Base-by-base conservation (phyloP, 1,140 invertebrate species). In the Pseudomyrmex dendroicus region DNA sequence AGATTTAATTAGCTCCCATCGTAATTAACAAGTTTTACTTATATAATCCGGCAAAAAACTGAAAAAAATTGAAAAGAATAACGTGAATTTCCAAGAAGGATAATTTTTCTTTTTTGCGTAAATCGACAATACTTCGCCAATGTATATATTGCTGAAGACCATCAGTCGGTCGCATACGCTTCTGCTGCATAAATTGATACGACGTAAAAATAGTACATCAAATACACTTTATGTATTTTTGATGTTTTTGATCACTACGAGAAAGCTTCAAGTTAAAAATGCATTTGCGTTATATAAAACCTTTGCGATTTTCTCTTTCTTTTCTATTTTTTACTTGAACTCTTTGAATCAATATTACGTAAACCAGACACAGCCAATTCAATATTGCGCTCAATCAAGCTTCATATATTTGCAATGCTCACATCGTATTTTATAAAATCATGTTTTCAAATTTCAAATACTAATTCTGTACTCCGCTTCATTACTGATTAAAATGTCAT, bases 151-250 rank as follows among this genome's bases (percentile, higher is more conserved):
- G 35, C 15, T 35, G 35, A 35, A 78, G 52, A 46, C 10, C 20
- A 25, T 68, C 63, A 48, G 48, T 70, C 64, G 64, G 25, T 54
- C 52, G 20, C 20, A 70, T 68, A 59, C 70, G 76, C 52, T 70
- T 17, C 35, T 35, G 35, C 44, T 20, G 25, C 15, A 48, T 57
- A 78, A 78, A 78, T 46, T 68, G 64, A 59, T 70, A 78, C 64
- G 35, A 70, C 35, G 52, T 48, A 78, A 70, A 70, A 70, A 70
- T 77, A 66, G 25, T 59, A 20, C 54, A 66, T 77, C 73, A 77
- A 66, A 67, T 70, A 68, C 17, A 5, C 48, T 68, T 70, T 57
- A 57, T 78, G 20, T 44, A 68, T 59, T 57, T 78, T 59, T 25
- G 20, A 70, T 78, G 54, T 46, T 48, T 46, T 48, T n/a, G n/a